Conservation (phyloP, 2,113 vertebrate genomes). For the Bufo gargarizans region DNA sequence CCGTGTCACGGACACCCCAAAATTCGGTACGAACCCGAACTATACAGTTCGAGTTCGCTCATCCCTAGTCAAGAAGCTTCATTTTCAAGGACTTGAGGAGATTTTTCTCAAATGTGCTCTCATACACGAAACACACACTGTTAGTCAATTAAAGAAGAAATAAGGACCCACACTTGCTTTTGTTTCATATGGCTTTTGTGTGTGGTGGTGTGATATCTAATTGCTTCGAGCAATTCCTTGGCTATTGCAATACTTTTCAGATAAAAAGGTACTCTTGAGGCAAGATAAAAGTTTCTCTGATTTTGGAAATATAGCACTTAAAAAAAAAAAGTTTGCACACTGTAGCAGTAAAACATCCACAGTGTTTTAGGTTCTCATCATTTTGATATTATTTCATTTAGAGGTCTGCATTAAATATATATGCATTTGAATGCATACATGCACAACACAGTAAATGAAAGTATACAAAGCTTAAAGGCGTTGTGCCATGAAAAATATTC, state of each 20-base stretch:
- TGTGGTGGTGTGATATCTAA: background rate
- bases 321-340: background rate
- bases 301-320: background rate
- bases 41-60: no score
- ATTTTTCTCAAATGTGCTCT: constrained; percentile 6
- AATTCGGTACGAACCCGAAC: no score
- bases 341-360: background rate
- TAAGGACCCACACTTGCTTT: background rate
- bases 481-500: no score
- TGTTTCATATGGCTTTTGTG: background rate
- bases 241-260: background rate
- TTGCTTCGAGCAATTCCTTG: background rate
- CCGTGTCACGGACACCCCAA: no score
- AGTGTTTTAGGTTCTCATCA: background rate
- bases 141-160: constrained; percentile 9
- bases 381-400: background rate
- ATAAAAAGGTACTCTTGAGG: background rate
- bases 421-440: background rate
- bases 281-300: background rate
- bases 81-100: background rate
- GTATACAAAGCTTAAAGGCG: background rate
- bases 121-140: background rate
- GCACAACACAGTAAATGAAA: background rate
- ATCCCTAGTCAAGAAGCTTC: background rate
- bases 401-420: background rate